phyloP scores from a whole-genome alignment of 2,113 vertebrate genomes.

The Protobothrops flavoviridis region DNA sequence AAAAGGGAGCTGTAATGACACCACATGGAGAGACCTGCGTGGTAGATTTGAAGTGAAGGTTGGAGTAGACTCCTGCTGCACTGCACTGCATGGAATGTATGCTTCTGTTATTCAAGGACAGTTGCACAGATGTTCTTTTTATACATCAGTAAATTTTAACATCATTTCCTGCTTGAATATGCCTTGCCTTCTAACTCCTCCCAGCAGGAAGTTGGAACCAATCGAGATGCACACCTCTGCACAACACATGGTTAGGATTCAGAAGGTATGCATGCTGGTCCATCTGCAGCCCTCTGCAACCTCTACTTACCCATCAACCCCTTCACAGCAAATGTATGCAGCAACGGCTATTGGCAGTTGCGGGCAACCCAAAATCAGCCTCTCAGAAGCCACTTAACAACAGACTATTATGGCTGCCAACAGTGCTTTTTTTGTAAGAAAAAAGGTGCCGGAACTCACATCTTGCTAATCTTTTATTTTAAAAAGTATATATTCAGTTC shows the following conservation, averaged over 20 bases:
- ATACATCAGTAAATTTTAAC: too few species aligned
- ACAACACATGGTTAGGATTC: neutral
- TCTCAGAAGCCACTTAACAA: neutral
- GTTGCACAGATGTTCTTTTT: too few species aligned
- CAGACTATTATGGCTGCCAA: neutral
- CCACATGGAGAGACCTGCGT: neutral
- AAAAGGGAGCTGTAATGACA: neutral
- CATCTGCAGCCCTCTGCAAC: neutral
- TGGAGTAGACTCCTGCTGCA: too few species aligned
- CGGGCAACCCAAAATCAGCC: neutral
- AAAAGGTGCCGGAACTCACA: too few species aligned
- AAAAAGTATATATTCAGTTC: too few species aligned
- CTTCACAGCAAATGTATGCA: neutral
- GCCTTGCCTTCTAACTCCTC: neutral
- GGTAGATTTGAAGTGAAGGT: neutral
- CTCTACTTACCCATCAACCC: neutral
- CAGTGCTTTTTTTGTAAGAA: too few species aligned
- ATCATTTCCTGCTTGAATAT: too few species aligned
- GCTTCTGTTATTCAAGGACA: too few species aligned
- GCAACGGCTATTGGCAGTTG: neutral
- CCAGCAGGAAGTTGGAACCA: neutral
- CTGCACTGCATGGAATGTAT: too few species aligned
- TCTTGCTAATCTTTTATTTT: too few species aligned
- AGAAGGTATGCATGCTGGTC: neutral
- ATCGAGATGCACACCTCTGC: neutral